Conservation (phyloP, 2,797 vertebrate species). For the Brachyalestes nurse region DNA sequence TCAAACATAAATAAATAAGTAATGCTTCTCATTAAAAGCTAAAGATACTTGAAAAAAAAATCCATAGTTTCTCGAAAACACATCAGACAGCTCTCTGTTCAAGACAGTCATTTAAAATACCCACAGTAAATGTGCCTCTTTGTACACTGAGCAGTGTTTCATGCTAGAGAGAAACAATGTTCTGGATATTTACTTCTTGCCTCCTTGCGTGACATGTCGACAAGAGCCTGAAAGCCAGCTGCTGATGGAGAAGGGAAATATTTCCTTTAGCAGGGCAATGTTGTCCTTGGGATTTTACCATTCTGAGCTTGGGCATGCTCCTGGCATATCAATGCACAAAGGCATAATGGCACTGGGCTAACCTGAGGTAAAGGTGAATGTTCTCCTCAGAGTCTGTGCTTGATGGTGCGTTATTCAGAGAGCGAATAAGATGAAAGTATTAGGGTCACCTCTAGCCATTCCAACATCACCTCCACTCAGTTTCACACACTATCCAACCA, state of each 20-base stretch:
- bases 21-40: neutral
- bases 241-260: constrained; percentile 32
- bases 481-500: constrained; percentile 32
- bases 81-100: neutral
- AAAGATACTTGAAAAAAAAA: neutral
- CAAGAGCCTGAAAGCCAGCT: constrained; percentile 35
- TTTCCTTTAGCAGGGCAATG: constrained; percentile 35
- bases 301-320: constrained; percentile 3
- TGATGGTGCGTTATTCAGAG: constrained; percentile 56
- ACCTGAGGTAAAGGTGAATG: constrained; percentile 10
- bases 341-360: constrained; percentile 20
- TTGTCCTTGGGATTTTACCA: constrained; percentile 17
- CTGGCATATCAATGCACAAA: constrained; percentile 13
- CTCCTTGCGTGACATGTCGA: neutral
- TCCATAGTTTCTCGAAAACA: constrained; percentile 4
- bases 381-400: neutral
- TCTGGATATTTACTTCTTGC: neutral
- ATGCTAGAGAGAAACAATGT: constrained; percentile 13
- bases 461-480: constrained; percentile 22
- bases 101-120: neutral
- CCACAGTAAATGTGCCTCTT: constrained; percentile 15
- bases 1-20: neutral
- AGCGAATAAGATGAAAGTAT: constrained; percentile 56
- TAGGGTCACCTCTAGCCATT: constrained; percentile 53
- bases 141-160: constrained; percentile 2